Evolutionary conservation across 2,797 vertebrate species (phyloP), one percentile per base, ranked within the genome.

Genomic region (Channallabes apus): DNA sequence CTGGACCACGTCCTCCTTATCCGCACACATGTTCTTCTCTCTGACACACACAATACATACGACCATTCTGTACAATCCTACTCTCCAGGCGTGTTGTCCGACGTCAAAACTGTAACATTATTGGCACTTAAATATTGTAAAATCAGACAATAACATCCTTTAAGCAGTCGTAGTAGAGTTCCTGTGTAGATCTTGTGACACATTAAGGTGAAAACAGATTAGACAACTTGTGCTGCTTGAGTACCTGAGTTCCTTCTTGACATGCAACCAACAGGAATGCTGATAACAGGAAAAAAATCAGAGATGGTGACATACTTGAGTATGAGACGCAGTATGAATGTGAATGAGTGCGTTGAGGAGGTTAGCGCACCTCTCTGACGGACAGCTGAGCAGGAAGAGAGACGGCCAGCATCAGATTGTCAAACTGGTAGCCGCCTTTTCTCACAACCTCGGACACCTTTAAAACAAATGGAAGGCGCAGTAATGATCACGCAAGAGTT

Each of bases 311-410:
- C 17, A 14, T 11, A n/a, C 2, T 56, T 22, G 14, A 8, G 14
- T 29, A 6, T 22, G 64, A 54, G n/a, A 46, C 20, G 12, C 51
- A 54, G 51, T 54, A 14, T 27, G 4, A 65, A 24, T 22, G 4
- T 41, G 15, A 72, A 61, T 14, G 61, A 1, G 32, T 22, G 8
- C 22, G 18, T 11, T 8, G 58, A 22, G 5, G 54, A 20, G 7
- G 56, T 59, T 27, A 24, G 84, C 96, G 93, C 89, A 99, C 98
- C 97, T 99, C 97, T 88, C 98, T 96, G 82, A 99, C 97, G 64
- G 96, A 97, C 29, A 99, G 94, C 93, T 99, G 98, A 73, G 97
- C 95, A 1, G 98, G 98, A 11, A 99, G 94, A 6, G 98, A 99
- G 24, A 99, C 95, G 0, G 97, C 98, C 91, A 99, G 92, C 12